Evolutionary conservation across 2,888 invertebrate genomes (phyloP), one percentile per base, ranked within the genome.

Genomic region (Pyrochroa serraticornis): DNA sequence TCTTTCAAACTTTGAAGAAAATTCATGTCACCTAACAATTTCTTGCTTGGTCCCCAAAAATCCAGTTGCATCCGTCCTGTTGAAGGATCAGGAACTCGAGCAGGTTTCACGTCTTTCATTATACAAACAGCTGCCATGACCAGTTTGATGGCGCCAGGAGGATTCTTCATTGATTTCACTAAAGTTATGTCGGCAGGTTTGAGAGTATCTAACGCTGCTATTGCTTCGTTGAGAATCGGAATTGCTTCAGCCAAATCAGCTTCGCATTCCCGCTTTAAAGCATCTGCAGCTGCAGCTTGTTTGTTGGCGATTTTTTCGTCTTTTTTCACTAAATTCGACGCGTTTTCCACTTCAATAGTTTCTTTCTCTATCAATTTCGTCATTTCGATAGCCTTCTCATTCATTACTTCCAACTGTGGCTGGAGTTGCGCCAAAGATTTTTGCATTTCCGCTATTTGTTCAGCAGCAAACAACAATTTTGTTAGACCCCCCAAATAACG

Each of bases 121-220:
- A 93, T 90, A 75, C 93, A 93, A n/a, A 93, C 90, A n/a, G 92
- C 92, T 7, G 92, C 91, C 90, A 93, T 90, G 1, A 93, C 92
- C 53, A 93, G 77, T 76, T 92, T 93, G 0, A 93, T 87, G 9
- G 90, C 87, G 59, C 86, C 85, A 7, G 93, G 93, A 22, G 93
- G 93, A 80, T 89, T 92, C 79, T 92, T 92, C 93, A 93, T 93
- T 1, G 92, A 89, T 77, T 93, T 93, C 0, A 93, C 92, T 61
- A 93, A 84, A 0, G 91, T 90, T 60, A 93, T 92, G 76, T 94
- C 93, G 36, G 86, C 83, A 10, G 93, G 92, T 80, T 93, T 94
- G 45, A 95, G 81, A 0, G 92, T 93, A 75, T 94, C 91, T 51
- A 95, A 81, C 42, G 94, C 92, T 65, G 85, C 83, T 62, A 86